A percentile compares a stretch with the other conserved stretches of the same genome.
Conservation (phyloP, 1,140 invertebrate species). For the Drosophila quadrilineata region DNA sequence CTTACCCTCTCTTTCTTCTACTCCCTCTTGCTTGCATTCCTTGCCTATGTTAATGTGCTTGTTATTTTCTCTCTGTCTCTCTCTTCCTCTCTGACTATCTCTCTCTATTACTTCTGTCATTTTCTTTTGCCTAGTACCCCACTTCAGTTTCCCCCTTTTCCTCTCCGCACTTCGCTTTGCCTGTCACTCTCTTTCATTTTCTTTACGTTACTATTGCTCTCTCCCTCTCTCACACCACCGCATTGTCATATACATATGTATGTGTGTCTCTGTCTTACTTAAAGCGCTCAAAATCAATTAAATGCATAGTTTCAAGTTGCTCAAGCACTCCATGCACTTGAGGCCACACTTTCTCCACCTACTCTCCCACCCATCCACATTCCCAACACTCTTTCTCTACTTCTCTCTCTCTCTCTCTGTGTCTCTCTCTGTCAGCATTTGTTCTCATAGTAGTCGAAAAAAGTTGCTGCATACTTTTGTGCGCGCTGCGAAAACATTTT, state of each 20-base stretch:
- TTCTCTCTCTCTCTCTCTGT: background rate
- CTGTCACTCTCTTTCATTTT: no score
- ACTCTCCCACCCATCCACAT: background rate
- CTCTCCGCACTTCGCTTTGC: no score
- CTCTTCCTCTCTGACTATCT: no score
- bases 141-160: no score
- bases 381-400: background rate
- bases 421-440: no score
- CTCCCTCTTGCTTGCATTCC: no score
- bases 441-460: no score
- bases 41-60: no score
- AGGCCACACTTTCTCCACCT: background rate
- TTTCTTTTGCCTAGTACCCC: no score
- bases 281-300: slow-evolving; percentile 73
- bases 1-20: background rate
- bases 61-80: no score
- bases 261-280: slow-evolving; percentile 40
- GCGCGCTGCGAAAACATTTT: slow-evolving; percentile 58
- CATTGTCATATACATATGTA: no score
- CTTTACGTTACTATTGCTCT: background rate
- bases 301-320: slow-evolving; percentile 75
- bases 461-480: slow-evolving; percentile 51
- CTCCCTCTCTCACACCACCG: background rate
- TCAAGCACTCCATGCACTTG: slow-evolving; percentile 37
- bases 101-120: no score